A percentile compares a stretch with the other conserved stretches of the same genome.
phyloP scores from a whole-genome alignment of 2,888 invertebrate genomes.

The Polia nebulosa region DNA sequence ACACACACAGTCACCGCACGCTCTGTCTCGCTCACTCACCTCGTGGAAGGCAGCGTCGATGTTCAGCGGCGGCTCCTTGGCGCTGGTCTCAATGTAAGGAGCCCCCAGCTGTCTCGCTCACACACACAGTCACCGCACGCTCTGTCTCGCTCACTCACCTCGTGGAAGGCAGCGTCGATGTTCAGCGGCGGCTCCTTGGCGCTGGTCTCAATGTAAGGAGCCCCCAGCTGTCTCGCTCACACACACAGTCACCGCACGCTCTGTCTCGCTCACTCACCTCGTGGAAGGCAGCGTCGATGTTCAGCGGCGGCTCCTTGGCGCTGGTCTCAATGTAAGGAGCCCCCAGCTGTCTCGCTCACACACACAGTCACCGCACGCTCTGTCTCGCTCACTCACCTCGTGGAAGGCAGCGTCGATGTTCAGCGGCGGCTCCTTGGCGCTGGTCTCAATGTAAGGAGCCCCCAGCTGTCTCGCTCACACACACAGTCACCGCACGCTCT shows the following conservation, averaged over 20 bases:
- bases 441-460: not conserved
- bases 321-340: not conserved
- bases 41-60: too few relatives aligned
- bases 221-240: not conserved
- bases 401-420: not conserved
- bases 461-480: not conserved
- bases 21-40: too few relatives aligned
- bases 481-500: too few relatives aligned
- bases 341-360: not conserved
- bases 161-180: not conserved
- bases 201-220: not conserved
- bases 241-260: too few relatives aligned
- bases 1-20: too few relatives aligned
- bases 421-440: not conserved
- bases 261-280: not conserved
- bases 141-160: not conserved
- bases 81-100: too few relatives aligned
- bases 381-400: not conserved
- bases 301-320: not conserved
- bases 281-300: not conserved
- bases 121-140: too few relatives aligned
- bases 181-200: not conserved
- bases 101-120: too few relatives aligned
- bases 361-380: too few relatives aligned
- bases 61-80: too few relatives aligned